Conservation (phyloP, 1,140 invertebrate genomes). For the Ctenoplectra terminalis region DNA sequence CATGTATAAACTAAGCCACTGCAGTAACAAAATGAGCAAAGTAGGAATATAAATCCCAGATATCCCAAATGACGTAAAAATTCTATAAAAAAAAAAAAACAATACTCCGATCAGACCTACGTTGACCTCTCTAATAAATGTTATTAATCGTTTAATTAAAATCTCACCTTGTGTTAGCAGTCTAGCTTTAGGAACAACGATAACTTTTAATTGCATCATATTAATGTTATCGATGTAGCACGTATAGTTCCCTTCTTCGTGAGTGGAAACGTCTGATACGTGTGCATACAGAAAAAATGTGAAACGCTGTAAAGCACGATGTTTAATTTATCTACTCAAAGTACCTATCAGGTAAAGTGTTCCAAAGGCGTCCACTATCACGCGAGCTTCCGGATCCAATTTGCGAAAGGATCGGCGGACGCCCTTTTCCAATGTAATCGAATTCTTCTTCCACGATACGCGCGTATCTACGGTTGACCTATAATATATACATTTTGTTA, state of each 20-base stretch:
- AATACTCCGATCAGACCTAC: not conserved
- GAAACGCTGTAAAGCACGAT: not conserved
- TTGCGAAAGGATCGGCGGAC: constrained; percentile 77
- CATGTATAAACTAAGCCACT: constrained; percentile 82
- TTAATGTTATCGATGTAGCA: constrained; percentile 82
- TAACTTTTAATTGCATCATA: constrained; percentile 82
- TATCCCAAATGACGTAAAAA: constrained; percentile 84
- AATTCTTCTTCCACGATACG: constrained; percentile 82
- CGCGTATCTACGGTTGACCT: constrained; percentile 79
- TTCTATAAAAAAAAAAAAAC: constrained; percentile 71
- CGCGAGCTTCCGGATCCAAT: constrained; percentile 78
- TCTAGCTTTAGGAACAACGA: constrained; percentile 80
- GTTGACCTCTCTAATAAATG: not conserved
- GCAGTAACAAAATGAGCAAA: constrained; percentile 83
- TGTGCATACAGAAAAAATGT: not conserved
- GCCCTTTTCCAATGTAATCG: constrained; percentile 77
- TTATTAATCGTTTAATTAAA: not conserved
- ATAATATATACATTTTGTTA: not conserved
- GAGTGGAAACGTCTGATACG: constrained; percentile 79
- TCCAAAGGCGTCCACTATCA: constrained; percentile 84
- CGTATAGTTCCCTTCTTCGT: constrained; percentile 84
- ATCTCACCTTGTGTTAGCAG: constrained; percentile 80
- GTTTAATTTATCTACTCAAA: not conserved
- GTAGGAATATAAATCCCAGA: constrained; percentile 83
- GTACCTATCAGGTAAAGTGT: constrained; percentile 83